Evolutionary conservation across 2,888 invertebrate species (phyloP), one percentile per base, ranked within the genome.

Genomic region (Emmelina monodactyla): DNA sequence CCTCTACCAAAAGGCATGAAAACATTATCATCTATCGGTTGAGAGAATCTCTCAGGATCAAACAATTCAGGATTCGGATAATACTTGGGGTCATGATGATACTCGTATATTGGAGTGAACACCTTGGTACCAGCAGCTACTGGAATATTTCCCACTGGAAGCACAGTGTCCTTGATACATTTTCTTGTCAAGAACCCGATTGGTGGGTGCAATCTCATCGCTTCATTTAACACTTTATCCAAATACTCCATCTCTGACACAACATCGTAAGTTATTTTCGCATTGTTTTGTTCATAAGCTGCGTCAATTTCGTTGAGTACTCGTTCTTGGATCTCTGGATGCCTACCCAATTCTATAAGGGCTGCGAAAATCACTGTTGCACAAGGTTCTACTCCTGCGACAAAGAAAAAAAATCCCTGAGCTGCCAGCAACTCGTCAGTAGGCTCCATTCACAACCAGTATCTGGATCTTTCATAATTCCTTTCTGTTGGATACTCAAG

Each of bases 1-100:
- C 29, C 29, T 13, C 13, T 29, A 9, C 29, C 29, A 29, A 29
- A 29, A 13, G 29, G 29, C 29, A 29, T 12, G 29, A 11, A 29
- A 6, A 29, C 14, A 14, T 12, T 12, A 14, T 29, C 29, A 4
- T 12, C 14, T 29, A 29, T 14, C 3, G 12, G 4, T 11, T 7
- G 4, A 12, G 49, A 39, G 45, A 69, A 70, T 33, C 76, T 55
- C 2, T 76, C 69, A 2, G 79, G 78, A 37, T 72, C 57, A 43
- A 76, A 80, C 2, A 53, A 55, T 32, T 70, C 58, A 1, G 82
- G 81, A n/a, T 82, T 53, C 1, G 66, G 58, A 39, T 61, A 78
- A 42, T 67, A 62, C 28, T 67, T 53, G 0, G 69, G 60, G 39
- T 82, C 80, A 25, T 62, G 59, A 37, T 81, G 81, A 13, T 69